phyloP scores from a whole-genome alignment of 1,140 invertebrate species.

The Cotesia glomerata region DNA sequence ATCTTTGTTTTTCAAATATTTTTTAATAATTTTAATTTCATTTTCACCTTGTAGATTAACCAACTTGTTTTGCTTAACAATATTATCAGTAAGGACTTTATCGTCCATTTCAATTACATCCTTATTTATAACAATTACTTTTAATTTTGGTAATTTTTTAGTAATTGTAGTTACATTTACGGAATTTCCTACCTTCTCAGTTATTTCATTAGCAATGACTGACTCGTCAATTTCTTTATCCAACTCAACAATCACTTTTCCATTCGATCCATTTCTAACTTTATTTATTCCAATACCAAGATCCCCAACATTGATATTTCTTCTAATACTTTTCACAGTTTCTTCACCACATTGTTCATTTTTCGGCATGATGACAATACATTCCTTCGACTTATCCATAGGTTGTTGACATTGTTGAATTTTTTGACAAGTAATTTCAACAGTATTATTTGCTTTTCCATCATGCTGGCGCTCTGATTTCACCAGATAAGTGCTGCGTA shows the following conservation, averaged over 20 bases:
- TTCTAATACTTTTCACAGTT: neutral
- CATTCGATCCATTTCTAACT: neutral
- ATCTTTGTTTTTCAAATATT: neutral
- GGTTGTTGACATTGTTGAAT: no score
- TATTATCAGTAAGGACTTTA: neutral
- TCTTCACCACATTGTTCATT: no score
- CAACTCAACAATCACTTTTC: conserved; percentile 15
- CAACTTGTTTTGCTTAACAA: conserved; percentile 7
- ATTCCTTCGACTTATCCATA: neutral
- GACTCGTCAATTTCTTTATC: neutral
- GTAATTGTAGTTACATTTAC: neutral
- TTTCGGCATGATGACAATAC: no score
- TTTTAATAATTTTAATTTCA: neutral
- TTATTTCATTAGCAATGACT: neutral
- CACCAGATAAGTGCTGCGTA: conserved; percentile 18
- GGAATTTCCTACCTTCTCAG: neutral
- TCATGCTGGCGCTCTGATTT: conserved; percentile 10
- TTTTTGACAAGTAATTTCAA: no score
- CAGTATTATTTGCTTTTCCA: neutral
- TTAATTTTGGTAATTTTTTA: conserved; percentile 16
- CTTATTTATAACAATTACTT: conserved; percentile 8
- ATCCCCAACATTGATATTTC: neutral
- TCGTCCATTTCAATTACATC: neutral
- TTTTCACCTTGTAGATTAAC: neutral
- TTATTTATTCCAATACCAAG: conserved; percentile 8